Base-by-base conservation (phyloP, 2,113 vertebrate genomes). In the Urocynchramus pylzowi region DNA sequence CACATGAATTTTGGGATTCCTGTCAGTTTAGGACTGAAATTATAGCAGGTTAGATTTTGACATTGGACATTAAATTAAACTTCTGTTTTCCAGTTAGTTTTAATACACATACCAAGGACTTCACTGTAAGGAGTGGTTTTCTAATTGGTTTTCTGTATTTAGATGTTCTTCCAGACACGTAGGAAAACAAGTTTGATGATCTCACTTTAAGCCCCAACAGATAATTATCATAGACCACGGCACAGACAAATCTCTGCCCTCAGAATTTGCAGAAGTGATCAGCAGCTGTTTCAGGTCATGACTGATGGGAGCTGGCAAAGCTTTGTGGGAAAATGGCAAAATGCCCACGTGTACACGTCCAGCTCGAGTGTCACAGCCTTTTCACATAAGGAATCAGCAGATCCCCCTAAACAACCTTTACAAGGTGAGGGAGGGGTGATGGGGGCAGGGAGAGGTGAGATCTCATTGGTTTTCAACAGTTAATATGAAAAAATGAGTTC, bases 321-420 rank as follows among this genome's bases (percentile, higher is more conserved):
- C 57, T 96, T 89, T 71, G 77, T 83, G 67, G 91, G 91, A 71
- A 95, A 91, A 87, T 65, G 84, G 76, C 65, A 91, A 56, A 77
- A 91, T 37, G 44, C 49, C 82, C 50, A 4, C 28, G 3, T 17
- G 39, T 28, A 4, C 71, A 42, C 0, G 1, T 88, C 81, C 53
- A 70, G 61, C 61, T 83, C 16, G 45, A 74, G 42, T 15, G 17
- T 23, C 61, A 61, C 17, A 70, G 70, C 24, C 57, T 80, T 67
- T 54, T 70, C 54, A 69, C 30, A 23, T 30, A 31, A 87, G 42
- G 30, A 75, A 84, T 33, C 11, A 69, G 21, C 56, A 56, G 33
- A 92, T 67, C 35, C 15, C 24, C 21, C 16, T 42, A 42, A 76
- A 91, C 6, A 73, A 63, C 57, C 11, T 71, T 67, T 31, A 37